Base-by-base conservation (phyloP, 2,113 vertebrate species). In the Syrmaticus mikado region DNA sequence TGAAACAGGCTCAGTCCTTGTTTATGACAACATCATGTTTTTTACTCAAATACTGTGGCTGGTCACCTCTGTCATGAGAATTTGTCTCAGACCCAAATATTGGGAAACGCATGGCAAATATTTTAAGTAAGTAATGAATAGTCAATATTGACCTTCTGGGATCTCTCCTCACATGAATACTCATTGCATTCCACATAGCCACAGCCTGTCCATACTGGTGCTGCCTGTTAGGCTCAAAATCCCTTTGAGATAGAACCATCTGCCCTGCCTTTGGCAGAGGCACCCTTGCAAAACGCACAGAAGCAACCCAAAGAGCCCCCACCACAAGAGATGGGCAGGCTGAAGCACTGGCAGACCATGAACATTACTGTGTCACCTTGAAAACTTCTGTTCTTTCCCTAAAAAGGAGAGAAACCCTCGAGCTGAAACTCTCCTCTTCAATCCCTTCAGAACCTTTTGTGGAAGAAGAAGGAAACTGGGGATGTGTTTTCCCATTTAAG, bases 61-160 rank as follows among this genome's bases (percentile, higher is more conserved):
- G 53, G 87, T 73, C 90, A 85, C 75, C 53, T 73, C 66, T 81
- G 75, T 64, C 83, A 81, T 13, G 28, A 53, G 79, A 81, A 73
- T 67, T 77, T 41, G 41, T 82, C 71, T 85, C 48, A 41, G 53
- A 85, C 87, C 46, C 65, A 77, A 66, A 82, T 20, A 82, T 53
- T 53, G 52, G 52, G 27, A 53, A 53, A 53, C 8, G 53, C 75
- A 82, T 6, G 34, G 52, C 70, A 84, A 90, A 93, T 81, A 82
- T 88, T 87, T 85, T 85, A 90, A 82, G 65, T 38, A 50, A 92
- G 71, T 90, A 94, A 90, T 68, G 75, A 90, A 93, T 68, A 94
- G 84, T 87, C 75, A 94, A 73, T 87, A 90, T 73, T 85, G 84
- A 93, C 65, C 80, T 90, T 77, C 87, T 68, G 71, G 71, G 60